A percentile compares a stretch with the other conserved stretches of the same genome.
These are phyloP conservation scores for Brachionus sp. DNA, from an alignment of 1,140 invertebrate species.

Conservation along the genomic window DNA sequence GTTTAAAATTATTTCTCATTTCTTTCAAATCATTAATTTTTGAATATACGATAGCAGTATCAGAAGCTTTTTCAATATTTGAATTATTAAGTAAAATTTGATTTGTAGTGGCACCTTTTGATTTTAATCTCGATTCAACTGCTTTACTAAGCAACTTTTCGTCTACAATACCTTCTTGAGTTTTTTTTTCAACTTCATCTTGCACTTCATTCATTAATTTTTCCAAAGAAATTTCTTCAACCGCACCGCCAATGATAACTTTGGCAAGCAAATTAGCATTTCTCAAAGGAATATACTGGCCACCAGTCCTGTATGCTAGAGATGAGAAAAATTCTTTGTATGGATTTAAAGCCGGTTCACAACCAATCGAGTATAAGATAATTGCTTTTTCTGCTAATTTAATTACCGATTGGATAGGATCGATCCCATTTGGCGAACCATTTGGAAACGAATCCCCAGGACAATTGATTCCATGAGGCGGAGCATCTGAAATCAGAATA, in stretches of 20 bases:
- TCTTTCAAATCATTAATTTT: neutral
- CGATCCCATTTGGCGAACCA: conserved; percentile 49
- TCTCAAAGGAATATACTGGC: conserved; percentile 53
- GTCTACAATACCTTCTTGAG: neutral
- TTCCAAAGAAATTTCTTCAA: conserved; percentile 53
- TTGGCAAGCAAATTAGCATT: conserved; percentile 49
- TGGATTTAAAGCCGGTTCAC: conserved; percentile 51
- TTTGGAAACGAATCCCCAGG: conserved; percentile 47
- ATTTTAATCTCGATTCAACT: conserved; percentile 2
- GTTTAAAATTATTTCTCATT: neutral
- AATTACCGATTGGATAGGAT: conserved; percentile 50
- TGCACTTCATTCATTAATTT: conserved; percentile 52
- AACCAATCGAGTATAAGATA: conserved; percentile 52
- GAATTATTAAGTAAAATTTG: conserved; percentile 18
- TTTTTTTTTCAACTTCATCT: conserved; percentile 49
- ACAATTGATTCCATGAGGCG: conserved; percentile 51
- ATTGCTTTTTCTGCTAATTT: conserved; percentile 52
- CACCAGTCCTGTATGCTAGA: conserved; percentile 52
- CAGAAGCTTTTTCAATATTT: conserved; percentile 2
- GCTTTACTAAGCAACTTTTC: neutral
- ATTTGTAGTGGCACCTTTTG: neutral
- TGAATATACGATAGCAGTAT: neutral
- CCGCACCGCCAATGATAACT: conserved; percentile 52
- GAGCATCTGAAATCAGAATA: conserved; percentile 53
- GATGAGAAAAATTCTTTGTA: conserved; percentile 55